Evolutionary conservation across 2,888 invertebrate species (phyloP).

Genomic region (Agrotis exclamationis): DNA sequence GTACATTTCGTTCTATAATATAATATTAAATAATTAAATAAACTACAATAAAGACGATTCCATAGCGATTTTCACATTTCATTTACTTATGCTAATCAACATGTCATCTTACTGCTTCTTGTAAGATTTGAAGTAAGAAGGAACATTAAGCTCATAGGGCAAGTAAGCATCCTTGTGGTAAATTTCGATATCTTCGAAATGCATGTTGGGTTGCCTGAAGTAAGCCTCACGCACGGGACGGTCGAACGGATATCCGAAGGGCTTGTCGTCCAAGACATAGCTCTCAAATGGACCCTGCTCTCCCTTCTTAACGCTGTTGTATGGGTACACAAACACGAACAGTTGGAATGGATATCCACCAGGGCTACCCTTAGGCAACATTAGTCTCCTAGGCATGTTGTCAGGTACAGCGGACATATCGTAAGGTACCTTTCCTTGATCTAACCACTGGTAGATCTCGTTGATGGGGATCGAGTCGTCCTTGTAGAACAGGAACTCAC

Average conservation of each 20-base stretch:
- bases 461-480: slow-evolving; percentile 92
- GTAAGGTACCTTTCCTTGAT: slow-evolving; percentile 88
- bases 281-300: slow-evolving; percentile 70
- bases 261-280: slow-evolving; percentile 85
- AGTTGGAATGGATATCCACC: slow-evolving; percentile 93
- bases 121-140: slow-evolving; percentile 65
- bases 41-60: neutral
- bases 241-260: slow-evolving; percentile 92
- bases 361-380: slow-evolving; percentile 93
- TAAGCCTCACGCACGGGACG: slow-evolving; percentile 85
- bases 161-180: slow-evolving; percentile 86
- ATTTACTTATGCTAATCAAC: no score
- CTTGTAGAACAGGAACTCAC: slow-evolving; percentile 92
- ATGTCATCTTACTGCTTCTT: slow-evolving; percentile 41
- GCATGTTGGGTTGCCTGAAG: slow-evolving; percentile 91
- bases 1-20: slow-evolving; percentile 34
- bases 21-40: slow-evolving; percentile 29
- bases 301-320: slow-evolving; percentile 81
- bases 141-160: slow-evolving; percentile 75
- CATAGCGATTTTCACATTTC: no score
- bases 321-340: slow-evolving; percentile 92
- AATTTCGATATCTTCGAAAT: slow-evolving; percentile 90
- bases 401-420: slow-evolving; percentile 90
- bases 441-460: slow-evolving; percentile 91
- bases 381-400: slow-evolving; percentile 92